Evolutionary conservation across 1,140 invertebrate species (phyloP).

Genomic region (Atta texana): DNA sequence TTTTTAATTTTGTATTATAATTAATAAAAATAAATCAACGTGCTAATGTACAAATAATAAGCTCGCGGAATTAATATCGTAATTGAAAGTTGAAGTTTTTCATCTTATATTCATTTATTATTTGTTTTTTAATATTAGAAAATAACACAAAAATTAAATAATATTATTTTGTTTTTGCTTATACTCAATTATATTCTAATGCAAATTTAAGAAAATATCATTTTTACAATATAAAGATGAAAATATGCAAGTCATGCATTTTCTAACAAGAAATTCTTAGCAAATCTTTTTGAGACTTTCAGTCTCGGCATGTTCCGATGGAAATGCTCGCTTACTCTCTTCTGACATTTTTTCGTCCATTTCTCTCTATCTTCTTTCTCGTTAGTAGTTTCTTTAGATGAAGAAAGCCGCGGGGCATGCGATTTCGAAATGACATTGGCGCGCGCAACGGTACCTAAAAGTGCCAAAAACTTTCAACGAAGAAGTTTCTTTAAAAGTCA

Average conservation of each 20-base stretch:
- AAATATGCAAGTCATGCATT: conserved; percentile 54
- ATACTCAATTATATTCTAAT: not conserved
- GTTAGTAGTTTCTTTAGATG: conserved; percentile 60
- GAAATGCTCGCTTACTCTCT: conserved; percentile 21
- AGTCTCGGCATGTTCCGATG: conserved; percentile 19
- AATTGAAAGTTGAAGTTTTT: not conserved
- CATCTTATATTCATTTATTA: not conserved
- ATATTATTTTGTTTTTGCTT: not conserved
- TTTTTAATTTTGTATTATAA: not conserved
- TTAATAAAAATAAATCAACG: not conserved
- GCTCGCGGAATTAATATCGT: not conserved
- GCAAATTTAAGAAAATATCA: not conserved
- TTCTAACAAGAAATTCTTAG: conserved; percentile 60
- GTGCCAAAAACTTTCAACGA: conserved; percentile 69
- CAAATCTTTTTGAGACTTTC: conserved; percentile 54
- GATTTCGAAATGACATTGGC: conserved; percentile 44
- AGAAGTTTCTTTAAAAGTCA: conserved; percentile 70
- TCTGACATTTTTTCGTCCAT: conserved; percentile 40
- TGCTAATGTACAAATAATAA: not conserved
- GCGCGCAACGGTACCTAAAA: conserved; percentile 58
- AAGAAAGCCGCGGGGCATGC: conserved; percentile 26
- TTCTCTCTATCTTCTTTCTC: conserved; percentile 42
- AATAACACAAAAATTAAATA: not conserved
- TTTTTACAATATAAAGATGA: conserved; percentile 31
- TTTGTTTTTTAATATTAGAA: not conserved